Base-by-base conservation (phyloP, 1,140 invertebrate genomes). In the Temnothorax curvispinosus region DNA sequence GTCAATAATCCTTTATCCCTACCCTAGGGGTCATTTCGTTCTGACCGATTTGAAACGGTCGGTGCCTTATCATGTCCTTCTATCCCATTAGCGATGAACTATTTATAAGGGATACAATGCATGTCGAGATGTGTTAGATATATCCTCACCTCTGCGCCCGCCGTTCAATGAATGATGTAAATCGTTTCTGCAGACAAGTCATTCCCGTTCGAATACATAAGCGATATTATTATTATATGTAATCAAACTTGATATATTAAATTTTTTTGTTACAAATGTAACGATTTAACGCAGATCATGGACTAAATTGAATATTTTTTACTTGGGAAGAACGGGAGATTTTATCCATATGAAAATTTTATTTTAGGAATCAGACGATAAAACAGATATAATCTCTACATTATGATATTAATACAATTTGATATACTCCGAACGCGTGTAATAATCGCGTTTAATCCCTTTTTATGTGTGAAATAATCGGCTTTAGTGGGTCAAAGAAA, bases 391-490 rank as follows among this genome's bases (percentile, higher is more conserved):
- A 67, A 47, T 52, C 35, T 27, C 18, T 8, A 41, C 13, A 56
- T 81, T 60, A 75, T 4, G n/a, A 15, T 60, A 47, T 60, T 56
- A 54, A 3, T 69, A 71, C 18, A 13, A 47, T 67, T 67, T 67
- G 21, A 65, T 67, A 54, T 21, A 58, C 18, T 60, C 13, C 15
- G 38, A 35, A 47, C 11, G 4, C 4, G 54, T 35, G 56, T 56
- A 58, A 74, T 44, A 74, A 75, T 27, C 27, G 27, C 27, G 27
- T n/a, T 38, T 38, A 60, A 74, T 84, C 44, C n/a, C 7, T 38
- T 50, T 84, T 74, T 27, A 15, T 47, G 54, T 18, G 13, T 44
- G 54, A 84, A 71, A 60, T 74, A 74, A 85, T 78, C 82, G 35
- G 47, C 50, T 76, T 78, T 85, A 65, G 21, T 27, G 60, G 32